These are phyloP conservation scores for Plebejus melissa DNA, from an alignment of 2,888 invertebrate genomes.

Conservation along the genomic window DNA sequence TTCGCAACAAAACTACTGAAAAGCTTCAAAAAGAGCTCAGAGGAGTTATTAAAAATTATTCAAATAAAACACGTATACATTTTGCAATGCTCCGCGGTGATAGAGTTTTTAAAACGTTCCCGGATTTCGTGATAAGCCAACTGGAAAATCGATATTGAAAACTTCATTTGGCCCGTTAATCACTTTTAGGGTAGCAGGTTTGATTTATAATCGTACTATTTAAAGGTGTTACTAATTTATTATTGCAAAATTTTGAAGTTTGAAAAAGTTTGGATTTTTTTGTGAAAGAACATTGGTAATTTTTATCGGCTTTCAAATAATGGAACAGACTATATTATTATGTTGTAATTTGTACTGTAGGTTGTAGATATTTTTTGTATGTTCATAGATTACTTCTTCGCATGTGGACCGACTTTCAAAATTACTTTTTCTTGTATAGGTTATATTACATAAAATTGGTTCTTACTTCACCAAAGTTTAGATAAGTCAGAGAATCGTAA, in stretches of 20 bases:
- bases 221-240: slow-evolving; percentile 2
- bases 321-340: not conserved
- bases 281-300: not conserved
- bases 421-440: too few species aligned
- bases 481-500: too few species aligned
- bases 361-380: not conserved
- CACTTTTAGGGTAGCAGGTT: slow-evolving; percentile 21
- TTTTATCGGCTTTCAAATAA: not conserved
- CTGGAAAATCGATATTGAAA: slow-evolving; percentile 29
- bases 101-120: slow-evolving; percentile 28
- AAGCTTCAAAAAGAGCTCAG: slow-evolving; percentile 11
- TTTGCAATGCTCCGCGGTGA: not conserved
- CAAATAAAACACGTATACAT: slow-evolving; percentile 7
- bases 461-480: too few species aligned
- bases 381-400: too few species aligned
- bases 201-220: slow-evolving; percentile 28
- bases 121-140: slow-evolving; percentile 26
- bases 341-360: too few species aligned
- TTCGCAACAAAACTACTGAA: not conserved
- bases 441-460: too few species aligned
- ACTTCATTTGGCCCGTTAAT: slow-evolving; percentile 30
- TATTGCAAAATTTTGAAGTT: not conserved
- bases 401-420: too few species aligned
- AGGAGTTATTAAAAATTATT: slow-evolving; percentile 12
- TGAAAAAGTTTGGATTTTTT: not conserved